phyloP scores from a whole-genome alignment of 2,888 invertebrate species.

The Lasioglossum marginatum region DNA sequence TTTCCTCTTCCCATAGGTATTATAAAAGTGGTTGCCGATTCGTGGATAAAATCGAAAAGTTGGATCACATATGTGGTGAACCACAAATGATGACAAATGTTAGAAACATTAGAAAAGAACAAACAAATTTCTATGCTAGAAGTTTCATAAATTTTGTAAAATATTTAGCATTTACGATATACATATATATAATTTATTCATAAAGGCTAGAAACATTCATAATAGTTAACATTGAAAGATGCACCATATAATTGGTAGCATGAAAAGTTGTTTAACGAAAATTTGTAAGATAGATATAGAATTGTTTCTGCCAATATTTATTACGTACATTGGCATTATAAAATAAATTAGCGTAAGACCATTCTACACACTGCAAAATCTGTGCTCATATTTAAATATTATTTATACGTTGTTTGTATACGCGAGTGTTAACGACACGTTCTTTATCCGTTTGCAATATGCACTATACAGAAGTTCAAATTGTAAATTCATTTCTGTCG shows the following conservation, averaged over 20 bases:
- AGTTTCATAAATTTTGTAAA: constrained; percentile 67
- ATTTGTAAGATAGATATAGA: constrained; percentile 35
- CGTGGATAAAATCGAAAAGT: constrained; percentile 42
- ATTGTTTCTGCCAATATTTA: constrained; percentile 15
- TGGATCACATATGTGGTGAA: constrained; percentile 26
- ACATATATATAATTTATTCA: constrained; percentile 46
- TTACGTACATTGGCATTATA: not conserved
- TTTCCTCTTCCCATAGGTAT: constrained; percentile 57
- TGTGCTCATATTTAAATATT: not conserved
- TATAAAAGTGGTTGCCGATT: constrained; percentile 38
- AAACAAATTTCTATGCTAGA: constrained; percentile 46
- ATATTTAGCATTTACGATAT: constrained; percentile 58
- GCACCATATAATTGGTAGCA: constrained; percentile 13
- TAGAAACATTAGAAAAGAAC: constrained; percentile 24
- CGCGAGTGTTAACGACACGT: constrained; percentile 15
- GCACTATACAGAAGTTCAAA: constrained; percentile 27
- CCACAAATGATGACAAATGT: constrained; percentile 34
- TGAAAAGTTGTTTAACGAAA: constrained; percentile 12
- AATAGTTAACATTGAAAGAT: constrained; percentile 21
- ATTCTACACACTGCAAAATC: constrained; percentile 7
- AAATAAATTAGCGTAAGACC: constrained; percentile 21
- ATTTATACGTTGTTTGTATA: constrained; percentile 22
- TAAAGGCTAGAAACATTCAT: constrained; percentile 32
- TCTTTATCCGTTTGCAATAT: constrained; percentile 21
- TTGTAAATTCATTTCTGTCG: constrained; percentile 8